phyloP scores from a whole-genome alignment of 2,888 invertebrate genomes.

The Mythimna impura region DNA sequence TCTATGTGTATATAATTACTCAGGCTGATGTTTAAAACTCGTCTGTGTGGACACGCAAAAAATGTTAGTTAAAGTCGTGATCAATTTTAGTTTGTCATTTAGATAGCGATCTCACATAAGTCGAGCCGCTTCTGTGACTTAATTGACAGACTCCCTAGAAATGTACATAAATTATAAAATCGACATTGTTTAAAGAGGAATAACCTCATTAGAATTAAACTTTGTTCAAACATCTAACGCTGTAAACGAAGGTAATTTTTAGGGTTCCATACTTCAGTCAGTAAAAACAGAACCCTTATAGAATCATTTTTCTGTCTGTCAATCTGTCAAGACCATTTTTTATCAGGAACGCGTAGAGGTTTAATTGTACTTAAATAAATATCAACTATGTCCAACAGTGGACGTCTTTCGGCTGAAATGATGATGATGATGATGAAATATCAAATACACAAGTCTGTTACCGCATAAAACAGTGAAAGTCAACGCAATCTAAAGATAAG shows the following conservation, averaged over 20 bases:
- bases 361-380: too few relatives aligned
- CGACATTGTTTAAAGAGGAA: constrained; percentile 31
- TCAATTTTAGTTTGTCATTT: constrained; percentile 62
- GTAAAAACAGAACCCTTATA: too few relatives aligned
- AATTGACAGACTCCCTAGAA: constrained; percentile 38
- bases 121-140: constrained; percentile 33
- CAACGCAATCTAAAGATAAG: too few relatives aligned
- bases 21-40: constrained; percentile 28
- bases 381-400: too few relatives aligned
- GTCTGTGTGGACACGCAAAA: constrained; percentile 45
- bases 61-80: constrained; percentile 55
- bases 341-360: too few relatives aligned
- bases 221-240: constrained; percentile 6
- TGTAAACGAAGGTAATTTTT: not conserved
- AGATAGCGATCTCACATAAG: constrained; percentile 59
- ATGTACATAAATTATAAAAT: constrained; percentile 38
- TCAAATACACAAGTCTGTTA: too few relatives aligned
- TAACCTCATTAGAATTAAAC: constrained; percentile 34
- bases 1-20: constrained; percentile 30
- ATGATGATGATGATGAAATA: too few relatives aligned
- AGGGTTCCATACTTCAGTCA: too few relatives aligned
- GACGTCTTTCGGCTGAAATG: too few relatives aligned
- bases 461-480: too few relatives aligned
- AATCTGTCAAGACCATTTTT: too few relatives aligned
- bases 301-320: too few relatives aligned